Conservation (phyloP, 2,888 invertebrate species). For the Dryobotodes eremita region DNA sequence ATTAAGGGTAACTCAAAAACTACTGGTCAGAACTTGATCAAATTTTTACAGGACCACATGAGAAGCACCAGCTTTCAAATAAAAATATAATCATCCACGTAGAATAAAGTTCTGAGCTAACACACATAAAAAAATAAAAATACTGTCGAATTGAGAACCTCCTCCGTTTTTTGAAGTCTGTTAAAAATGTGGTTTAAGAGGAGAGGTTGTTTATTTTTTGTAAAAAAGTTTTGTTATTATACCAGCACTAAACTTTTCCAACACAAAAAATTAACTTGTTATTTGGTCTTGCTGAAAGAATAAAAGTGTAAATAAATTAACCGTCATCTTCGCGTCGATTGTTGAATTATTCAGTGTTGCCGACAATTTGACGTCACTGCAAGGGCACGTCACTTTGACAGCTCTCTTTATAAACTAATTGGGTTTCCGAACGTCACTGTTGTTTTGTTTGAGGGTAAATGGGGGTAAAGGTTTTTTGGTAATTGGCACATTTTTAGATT, state of each 20-base stretch:
- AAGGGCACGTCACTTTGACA: slow-evolving; percentile 32
- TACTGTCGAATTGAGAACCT: too few species aligned
- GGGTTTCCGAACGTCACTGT: slow-evolving; percentile 14
- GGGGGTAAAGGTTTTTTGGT: not conserved
- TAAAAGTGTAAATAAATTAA: slow-evolving; percentile 38
- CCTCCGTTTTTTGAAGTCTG: too few species aligned
- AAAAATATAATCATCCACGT: too few species aligned
- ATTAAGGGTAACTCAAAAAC: too few species aligned
- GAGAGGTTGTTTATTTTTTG: too few species aligned
- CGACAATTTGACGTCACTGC: slow-evolving; percentile 29
- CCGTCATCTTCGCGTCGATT: slow-evolving; percentile 33
- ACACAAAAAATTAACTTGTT: slow-evolving; percentile 23
- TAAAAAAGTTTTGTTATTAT: too few species aligned
- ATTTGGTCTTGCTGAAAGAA: slow-evolving; percentile 26
- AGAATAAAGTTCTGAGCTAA: too few species aligned
- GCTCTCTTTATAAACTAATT: slow-evolving; percentile 29
- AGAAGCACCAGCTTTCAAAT: too few species aligned
- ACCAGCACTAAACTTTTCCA: not conserved
- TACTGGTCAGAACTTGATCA: too few species aligned
- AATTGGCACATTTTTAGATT: not conserved
- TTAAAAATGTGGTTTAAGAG: too few species aligned
- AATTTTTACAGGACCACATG: too few species aligned
- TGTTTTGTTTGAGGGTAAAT: slow-evolving; percentile 28
- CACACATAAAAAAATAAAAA: too few species aligned
- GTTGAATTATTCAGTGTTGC: slow-evolving; percentile 58